Evolutionary conservation across 2,113 vertebrate genomes (phyloP).

Genomic region (Paramormyrops kingsleyae): DNA sequence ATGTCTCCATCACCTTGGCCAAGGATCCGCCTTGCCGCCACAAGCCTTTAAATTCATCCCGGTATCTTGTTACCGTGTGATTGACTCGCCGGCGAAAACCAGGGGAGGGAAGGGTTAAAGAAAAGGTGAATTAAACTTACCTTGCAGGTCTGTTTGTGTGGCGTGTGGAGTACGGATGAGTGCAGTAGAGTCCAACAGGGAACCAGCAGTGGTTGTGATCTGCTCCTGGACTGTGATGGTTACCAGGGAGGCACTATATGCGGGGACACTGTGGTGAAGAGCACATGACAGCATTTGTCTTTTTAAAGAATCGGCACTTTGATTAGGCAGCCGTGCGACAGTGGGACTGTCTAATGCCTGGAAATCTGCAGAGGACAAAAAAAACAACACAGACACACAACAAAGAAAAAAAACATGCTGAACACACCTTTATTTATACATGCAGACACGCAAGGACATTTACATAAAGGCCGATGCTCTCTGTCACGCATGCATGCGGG

Average conservation of each 20-base stretch:
- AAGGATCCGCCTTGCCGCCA: neutral
- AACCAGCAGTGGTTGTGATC: conserved; percentile 24
- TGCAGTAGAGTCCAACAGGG: conserved; percentile 5
- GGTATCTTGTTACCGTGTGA: conserved; percentile 5
- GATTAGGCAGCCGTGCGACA: conserved; percentile 57
- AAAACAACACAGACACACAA: conserved; percentile 28
- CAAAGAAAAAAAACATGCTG: conserved; percentile 32
- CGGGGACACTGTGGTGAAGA: conserved; percentile 60
- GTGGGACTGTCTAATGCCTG: conserved; percentile 61
- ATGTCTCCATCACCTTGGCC: conserved; percentile 3
- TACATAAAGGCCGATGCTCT: neutral
- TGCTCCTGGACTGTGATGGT: conserved; percentile 45
- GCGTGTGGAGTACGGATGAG: conserved; percentile 31
- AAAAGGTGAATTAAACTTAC: conserved; percentile 50
- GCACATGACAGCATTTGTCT: conserved; percentile 72
- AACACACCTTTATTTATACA: conserved; percentile 35
- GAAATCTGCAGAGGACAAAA: conserved; percentile 63
- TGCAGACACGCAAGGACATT: conserved; percentile 16
- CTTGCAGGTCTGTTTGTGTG: conserved; percentile 42
- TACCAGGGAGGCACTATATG: conserved; percentile 47
- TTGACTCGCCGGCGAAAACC: neutral
- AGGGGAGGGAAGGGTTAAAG: conserved; percentile 16
- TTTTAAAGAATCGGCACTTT: conserved; percentile 72
- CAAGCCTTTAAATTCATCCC: neutral
- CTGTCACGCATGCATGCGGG: conserved; percentile 34